Conservation (phyloP, 2,113 vertebrate genomes). For the Pomatorhinus ruficollis region DNA sequence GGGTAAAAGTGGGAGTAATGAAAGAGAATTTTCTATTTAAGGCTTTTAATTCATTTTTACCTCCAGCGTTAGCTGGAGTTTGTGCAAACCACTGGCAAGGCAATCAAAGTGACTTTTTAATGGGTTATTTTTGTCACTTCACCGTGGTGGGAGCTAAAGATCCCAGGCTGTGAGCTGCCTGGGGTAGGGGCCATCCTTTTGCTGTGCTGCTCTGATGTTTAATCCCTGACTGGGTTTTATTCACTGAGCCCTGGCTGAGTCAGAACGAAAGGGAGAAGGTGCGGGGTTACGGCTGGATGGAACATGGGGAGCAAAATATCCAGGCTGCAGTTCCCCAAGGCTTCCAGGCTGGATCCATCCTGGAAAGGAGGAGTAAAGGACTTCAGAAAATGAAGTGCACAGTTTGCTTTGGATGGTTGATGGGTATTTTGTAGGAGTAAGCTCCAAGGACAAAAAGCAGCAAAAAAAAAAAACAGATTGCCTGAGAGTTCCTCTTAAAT, state of each 20-base stretch:
- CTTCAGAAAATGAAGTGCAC: neutral
- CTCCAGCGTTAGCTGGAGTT: neutral
- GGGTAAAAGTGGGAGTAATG: neutral
- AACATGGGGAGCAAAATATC: neutral
- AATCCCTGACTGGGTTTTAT: neutral
- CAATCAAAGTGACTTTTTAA: neutral
- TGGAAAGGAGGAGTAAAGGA: neutral
- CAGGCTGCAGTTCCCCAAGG: neutral
- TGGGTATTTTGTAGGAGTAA: neutral
- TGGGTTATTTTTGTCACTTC: neutral
- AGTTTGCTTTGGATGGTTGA: neutral
- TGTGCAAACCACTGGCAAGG: neutral
- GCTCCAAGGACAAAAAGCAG: neutral
- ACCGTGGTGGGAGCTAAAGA: neutral
- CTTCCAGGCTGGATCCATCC: neutral
- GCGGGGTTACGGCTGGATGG: fast-evolving
- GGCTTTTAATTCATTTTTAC: neutral
- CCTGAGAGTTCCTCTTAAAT: neutral
- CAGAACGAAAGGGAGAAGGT: fast-evolving
- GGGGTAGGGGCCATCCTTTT: neutral
- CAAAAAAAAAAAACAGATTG: neutral
- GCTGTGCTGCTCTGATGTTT: neutral
- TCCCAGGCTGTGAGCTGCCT: neutral
- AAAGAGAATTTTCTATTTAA: neutral
- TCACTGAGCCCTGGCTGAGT: neutral